These are phyloP conservation scores for Helicorthomorpha holstii DNA, from an alignment of 1,140 invertebrate genomes.

Conservation along the genomic window DNA sequence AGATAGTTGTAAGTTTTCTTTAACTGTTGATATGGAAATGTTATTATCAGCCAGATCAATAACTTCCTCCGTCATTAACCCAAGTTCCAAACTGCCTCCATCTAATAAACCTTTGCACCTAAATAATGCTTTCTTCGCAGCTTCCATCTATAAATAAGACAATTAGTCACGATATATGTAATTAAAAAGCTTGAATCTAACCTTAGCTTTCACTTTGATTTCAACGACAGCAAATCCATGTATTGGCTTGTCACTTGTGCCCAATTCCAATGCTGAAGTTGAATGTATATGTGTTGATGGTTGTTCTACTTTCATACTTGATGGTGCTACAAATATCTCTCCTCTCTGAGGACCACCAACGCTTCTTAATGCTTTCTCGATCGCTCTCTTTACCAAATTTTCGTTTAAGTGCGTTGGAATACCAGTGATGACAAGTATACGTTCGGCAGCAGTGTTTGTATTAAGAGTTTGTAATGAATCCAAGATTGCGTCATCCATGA, in stretches of 20 bases:
- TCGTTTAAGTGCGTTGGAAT: slow-evolving; percentile 18
- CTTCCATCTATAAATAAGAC: slow-evolving; percentile 13
- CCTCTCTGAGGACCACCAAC: slow-evolving; percentile 19
- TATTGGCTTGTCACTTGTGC: not conserved
- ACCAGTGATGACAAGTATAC: slow-evolving; percentile 22
- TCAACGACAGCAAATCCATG: slow-evolving; percentile 21
- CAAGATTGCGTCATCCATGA: slow-evolving; percentile 18
- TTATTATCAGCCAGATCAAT: slow-evolving; percentile 15
- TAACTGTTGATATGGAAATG: slow-evolving; percentile 18
- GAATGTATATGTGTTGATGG: not conserved
- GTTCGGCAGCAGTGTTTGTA: slow-evolving; percentile 16
- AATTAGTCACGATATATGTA: not conserved
- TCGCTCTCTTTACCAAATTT: slow-evolving; percentile 15
- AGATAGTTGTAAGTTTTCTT: slow-evolving; percentile 17
- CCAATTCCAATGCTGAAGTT: not conserved
- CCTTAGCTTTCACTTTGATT: slow-evolving; percentile 20
- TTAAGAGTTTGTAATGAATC: slow-evolving; percentile 18
- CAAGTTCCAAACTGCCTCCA: not conserved
- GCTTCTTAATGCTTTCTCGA: slow-evolving; percentile 17
- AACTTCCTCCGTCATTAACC: slow-evolving; percentile 13
- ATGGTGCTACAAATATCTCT: slow-evolving; percentile 7
- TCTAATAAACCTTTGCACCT: slow-evolving; percentile 1
- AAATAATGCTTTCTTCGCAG: slow-evolving; percentile 12
- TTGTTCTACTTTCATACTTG: not conserved
- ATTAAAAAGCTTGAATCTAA: not conserved